A percentile compares a stretch with the other conserved stretches of the same genome.
Conservation (phyloP, 2,888 invertebrate genomes). For the Epirrhoe alternata region DNA sequence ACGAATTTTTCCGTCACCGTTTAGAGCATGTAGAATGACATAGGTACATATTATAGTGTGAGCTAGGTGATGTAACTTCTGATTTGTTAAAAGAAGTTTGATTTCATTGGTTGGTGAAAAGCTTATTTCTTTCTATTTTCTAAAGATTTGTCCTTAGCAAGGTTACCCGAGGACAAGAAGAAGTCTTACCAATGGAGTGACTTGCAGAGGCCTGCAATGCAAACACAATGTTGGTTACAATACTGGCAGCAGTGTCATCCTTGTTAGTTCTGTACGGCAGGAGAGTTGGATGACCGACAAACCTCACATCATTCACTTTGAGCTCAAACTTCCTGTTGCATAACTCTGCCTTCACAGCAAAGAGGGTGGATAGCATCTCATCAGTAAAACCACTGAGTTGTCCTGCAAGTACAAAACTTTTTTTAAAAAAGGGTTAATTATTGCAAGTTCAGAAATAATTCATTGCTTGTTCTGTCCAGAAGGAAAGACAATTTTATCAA, state of each 20-base stretch:
- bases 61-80: too few species aligned
- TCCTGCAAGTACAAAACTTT: constrained; percentile 60
- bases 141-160: too few species aligned
- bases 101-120: too few species aligned
- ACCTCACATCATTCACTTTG: constrained; percentile 97
- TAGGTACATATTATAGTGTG: too few species aligned
- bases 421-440: background rate
- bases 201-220: constrained; percentile 95
- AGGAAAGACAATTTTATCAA: too few species aligned
- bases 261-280: constrained; percentile 89
- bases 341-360: constrained; percentile 95
- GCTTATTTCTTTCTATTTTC: too few species aligned
- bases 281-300: constrained; percentile 96
- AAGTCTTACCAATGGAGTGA: constrained; percentile 90
- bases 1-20: too few species aligned
- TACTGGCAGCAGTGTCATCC: constrained; percentile 88
- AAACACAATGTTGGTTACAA: constrained; percentile 95
- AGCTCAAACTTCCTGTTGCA: constrained; percentile 97
- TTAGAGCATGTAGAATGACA: too few species aligned
- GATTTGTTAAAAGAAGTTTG: too few species aligned
- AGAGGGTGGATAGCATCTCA: constrained; percentile 93
- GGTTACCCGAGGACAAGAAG: too few species aligned
- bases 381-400: constrained; percentile 91
- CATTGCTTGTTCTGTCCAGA: background rate
- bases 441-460: background rate